Evolutionary conservation across 1,140 invertebrate genomes (phyloP).

Genomic region (Hermetia illucens): DNA sequence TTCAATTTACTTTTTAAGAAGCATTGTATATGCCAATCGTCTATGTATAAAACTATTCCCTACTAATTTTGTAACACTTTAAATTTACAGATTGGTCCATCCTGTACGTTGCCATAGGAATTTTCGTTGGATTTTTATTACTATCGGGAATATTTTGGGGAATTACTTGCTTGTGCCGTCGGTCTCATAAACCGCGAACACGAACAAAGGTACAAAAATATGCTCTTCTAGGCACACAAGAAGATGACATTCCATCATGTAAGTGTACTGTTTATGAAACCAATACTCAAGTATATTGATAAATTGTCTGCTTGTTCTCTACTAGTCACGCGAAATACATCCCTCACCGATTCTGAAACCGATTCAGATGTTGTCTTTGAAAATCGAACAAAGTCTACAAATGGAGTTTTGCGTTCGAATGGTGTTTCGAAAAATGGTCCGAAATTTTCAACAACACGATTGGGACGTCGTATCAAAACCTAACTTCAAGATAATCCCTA

Average conservation of each 20-base stretch:
- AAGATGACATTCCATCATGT: slow-evolving; percentile 37
- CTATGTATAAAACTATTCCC: neutral
- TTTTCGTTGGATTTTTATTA: slow-evolving; percentile 46
- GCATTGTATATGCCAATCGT: too few species aligned
- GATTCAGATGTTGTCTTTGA: slow-evolving; percentile 61
- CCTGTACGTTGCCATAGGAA: slow-evolving; percentile 67
- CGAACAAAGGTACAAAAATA: slow-evolving; percentile 40
- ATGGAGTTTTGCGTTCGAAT: slow-evolving; percentile 32
- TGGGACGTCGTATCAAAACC: slow-evolving; percentile 36
- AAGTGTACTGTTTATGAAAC: slow-evolving; percentile 13
- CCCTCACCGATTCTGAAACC: slow-evolving; percentile 56
- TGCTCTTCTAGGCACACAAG: slow-evolving; percentile 43
- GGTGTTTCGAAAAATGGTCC: slow-evolving; percentile 22
- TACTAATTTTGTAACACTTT: neutral
- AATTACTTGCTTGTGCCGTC: slow-evolving; percentile 47
- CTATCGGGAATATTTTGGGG: slow-evolving; percentile 55
- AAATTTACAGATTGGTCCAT: slow-evolving; percentile 69
- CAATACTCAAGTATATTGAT: neutral
- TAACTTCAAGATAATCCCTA: too few species aligned
- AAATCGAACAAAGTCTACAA: slow-evolving; percentile 36
- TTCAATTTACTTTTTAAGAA: too few species aligned
- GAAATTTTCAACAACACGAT: slow-evolving; percentile 38
- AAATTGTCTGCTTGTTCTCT: neutral
- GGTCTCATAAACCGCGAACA: slow-evolving; percentile 32
- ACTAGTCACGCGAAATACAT: slow-evolving; percentile 36